Evolutionary conservation across 2,113 vertebrate genomes (phyloP).

Genomic region (Tragelaphus buxtoni): DNA sequence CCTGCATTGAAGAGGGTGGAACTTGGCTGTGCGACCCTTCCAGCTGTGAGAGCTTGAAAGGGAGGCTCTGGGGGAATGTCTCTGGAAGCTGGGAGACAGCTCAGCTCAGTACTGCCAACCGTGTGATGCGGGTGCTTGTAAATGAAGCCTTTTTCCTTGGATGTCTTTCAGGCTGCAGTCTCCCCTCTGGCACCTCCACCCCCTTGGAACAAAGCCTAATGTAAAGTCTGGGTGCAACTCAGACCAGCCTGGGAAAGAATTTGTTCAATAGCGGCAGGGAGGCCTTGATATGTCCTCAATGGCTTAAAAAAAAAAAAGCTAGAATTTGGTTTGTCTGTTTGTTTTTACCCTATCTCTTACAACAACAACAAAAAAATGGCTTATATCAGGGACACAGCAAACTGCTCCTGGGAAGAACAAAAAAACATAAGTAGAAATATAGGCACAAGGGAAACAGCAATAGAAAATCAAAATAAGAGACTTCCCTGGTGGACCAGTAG

Average conservation of each 20-base stretch:
- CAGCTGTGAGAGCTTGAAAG: constrained; percentile 69
- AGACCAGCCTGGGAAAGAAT: constrained; percentile 46
- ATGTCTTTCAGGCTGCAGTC: constrained; percentile 29
- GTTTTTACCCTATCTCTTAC: background rate
- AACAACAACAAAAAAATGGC: background rate
- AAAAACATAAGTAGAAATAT: background rate
- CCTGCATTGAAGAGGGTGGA: constrained; percentile 62
- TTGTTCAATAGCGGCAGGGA: background rate
- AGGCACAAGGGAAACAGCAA: background rate
- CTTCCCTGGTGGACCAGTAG: background rate
- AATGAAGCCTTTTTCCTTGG: constrained; percentile 54
- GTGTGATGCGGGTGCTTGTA: constrained; percentile 47
- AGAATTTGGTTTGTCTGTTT: background rate
- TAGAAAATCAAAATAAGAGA: constrained; percentile 3
- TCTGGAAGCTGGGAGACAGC: background rate
- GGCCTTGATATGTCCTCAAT: background rate
- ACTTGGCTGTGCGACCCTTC: constrained; percentile 67
- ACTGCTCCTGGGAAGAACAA: constrained; percentile 5
- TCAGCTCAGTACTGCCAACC: constrained; percentile 52
- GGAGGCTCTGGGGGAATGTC: background rate
- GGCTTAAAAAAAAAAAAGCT: background rate
- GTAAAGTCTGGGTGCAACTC: constrained; percentile 15
- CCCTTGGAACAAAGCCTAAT: constrained; percentile 31
- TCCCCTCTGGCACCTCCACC: constrained; percentile 41
- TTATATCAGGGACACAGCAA: background rate